phyloP scores from a whole-genome alignment of 1,140 invertebrate species.

The Hypsibius dujardini region DNA sequence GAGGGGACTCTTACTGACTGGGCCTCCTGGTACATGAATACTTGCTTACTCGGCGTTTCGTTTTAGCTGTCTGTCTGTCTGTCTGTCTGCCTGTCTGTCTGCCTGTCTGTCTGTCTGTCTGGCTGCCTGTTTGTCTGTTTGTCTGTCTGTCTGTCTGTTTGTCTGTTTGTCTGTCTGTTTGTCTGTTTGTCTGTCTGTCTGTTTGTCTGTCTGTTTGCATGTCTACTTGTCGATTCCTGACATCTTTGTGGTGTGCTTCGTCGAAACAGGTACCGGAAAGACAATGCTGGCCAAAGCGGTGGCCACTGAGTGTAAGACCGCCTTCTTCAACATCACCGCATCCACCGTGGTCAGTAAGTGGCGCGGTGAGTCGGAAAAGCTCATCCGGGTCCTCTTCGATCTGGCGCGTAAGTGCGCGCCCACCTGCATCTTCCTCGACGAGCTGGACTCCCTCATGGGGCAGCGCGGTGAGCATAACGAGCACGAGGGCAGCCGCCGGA shows the following conservation, averaged over 20 bases:
- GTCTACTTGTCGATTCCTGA: constrained; percentile 4
- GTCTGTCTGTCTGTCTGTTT: no score
- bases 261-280: constrained; percentile 46
- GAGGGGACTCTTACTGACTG: constrained; percentile 64
- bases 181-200: no score
- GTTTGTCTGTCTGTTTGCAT: no score
- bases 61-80: no score
- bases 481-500: constrained; percentile 40
- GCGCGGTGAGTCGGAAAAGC: constrained; percentile 83
- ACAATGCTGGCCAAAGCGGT: constrained; percentile 71
- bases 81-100: no score
- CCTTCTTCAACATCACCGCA: constrained; percentile 77
- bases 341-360: constrained; percentile 77
- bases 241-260: constrained; percentile 1
- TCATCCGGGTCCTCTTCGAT: constrained; percentile 51
- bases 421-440: constrained; percentile 40
- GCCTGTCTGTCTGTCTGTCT: no score
- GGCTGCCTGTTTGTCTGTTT: no score
- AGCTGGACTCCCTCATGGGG: constrained; percentile 39
- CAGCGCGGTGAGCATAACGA: constrained; percentile 36
- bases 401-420: constrained; percentile 38
- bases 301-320: constrained; percentile 60
- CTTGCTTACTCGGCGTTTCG: no score
- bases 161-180: no score
- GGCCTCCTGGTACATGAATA: constrained; percentile 48